A percentile compares a stretch with the other conserved stretches of the same genome.
These are phyloP conservation scores for Zaprionus camerounensis DNA, from an alignment of 1,140 invertebrate genomes.

Conservation along the genomic window DNA sequence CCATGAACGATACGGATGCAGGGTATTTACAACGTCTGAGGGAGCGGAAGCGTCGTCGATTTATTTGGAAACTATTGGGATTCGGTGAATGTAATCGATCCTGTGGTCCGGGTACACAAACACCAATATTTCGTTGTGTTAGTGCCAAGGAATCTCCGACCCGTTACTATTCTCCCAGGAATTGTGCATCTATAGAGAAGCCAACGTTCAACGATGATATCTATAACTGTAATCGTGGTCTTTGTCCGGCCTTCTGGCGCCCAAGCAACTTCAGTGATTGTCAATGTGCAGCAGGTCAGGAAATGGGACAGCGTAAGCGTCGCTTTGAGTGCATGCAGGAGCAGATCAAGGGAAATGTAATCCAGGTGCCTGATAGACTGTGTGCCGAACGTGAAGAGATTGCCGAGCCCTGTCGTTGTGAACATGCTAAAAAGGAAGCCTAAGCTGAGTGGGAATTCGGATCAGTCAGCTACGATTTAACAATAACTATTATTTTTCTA, in stretches of 20 bases:
- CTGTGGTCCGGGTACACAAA: slow-evolving; percentile 92
- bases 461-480: neutral
- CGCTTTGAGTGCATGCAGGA: slow-evolving; percentile 86
- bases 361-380: slow-evolving; percentile 84
- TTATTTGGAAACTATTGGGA: slow-evolving; percentile 91
- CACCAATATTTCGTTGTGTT: slow-evolving; percentile 87
- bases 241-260: slow-evolving; percentile 86
- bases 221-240: slow-evolving; percentile 88
- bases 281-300: slow-evolving; percentile 86
- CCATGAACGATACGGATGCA: slow-evolving; percentile 36
- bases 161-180: slow-evolving; percentile 87
- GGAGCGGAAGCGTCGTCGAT: slow-evolving; percentile 86
- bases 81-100: slow-evolving; percentile 90
- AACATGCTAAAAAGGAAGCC: neutral
- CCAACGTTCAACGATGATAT: slow-evolving; percentile 85
- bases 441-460: neutral
- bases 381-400: slow-evolving; percentile 77
- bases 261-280: slow-evolving; percentile 75
- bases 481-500: neutral
- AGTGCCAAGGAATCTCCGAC: slow-evolving; percentile 85
- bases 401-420: slow-evolving; percentile 62
- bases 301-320: slow-evolving; percentile 86
- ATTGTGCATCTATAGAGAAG: slow-evolving; percentile 87
- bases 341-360: slow-evolving; percentile 84
- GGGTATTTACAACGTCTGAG: slow-evolving; percentile 45